A percentile compares a stretch with the other conserved stretches of the same genome.
These are phyloP conservation scores for Linyphia triangularis DNA, from an alignment of 2,888 invertebrate species.

Conservation along the genomic window DNA sequence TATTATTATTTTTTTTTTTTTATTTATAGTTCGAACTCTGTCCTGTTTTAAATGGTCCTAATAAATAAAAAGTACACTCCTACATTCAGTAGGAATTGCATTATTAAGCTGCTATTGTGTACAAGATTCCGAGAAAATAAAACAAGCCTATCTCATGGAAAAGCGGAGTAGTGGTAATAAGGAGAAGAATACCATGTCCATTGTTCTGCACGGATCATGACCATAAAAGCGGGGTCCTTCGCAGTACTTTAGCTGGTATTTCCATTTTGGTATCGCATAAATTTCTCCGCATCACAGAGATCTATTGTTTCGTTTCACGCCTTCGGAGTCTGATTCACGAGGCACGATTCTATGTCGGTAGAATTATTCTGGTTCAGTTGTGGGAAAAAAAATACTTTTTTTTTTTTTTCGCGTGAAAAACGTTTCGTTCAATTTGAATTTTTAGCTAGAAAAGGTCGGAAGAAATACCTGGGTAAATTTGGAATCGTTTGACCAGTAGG, in stretches of 20 bases:
- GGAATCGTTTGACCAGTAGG: too few relatives aligned
- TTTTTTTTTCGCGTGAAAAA: too few relatives aligned
- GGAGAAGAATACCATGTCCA: conserved; percentile 15
- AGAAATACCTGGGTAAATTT: too few relatives aligned
- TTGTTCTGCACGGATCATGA: conserved; percentile 43
- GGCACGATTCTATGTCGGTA: conserved; percentile 9
- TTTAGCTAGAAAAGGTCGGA: too few relatives aligned
- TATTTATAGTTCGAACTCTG: too few relatives aligned
- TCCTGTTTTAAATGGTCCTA: not conserved
- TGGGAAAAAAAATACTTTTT: too few relatives aligned
- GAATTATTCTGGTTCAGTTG: not conserved
- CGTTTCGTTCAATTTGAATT: not conserved
- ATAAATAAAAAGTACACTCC: not conserved
- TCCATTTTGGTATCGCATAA: conserved; percentile 35
- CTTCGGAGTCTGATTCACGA: conserved; percentile 58
- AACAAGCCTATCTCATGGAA: not conserved
- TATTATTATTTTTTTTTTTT: too few relatives aligned
- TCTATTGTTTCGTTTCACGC: conserved; percentile 54
- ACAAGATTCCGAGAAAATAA: not conserved
- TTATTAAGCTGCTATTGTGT: not conserved
- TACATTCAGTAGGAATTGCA: not conserved
- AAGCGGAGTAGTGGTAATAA: not conserved
- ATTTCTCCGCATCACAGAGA: conserved; percentile 46
- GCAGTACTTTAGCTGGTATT: not conserved
- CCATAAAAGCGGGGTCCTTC: not conserved